Evolutionary conservation across 64 coral and sea anemone genomes (phyloP).

Genomic region (Trachythela sp.): DNA sequence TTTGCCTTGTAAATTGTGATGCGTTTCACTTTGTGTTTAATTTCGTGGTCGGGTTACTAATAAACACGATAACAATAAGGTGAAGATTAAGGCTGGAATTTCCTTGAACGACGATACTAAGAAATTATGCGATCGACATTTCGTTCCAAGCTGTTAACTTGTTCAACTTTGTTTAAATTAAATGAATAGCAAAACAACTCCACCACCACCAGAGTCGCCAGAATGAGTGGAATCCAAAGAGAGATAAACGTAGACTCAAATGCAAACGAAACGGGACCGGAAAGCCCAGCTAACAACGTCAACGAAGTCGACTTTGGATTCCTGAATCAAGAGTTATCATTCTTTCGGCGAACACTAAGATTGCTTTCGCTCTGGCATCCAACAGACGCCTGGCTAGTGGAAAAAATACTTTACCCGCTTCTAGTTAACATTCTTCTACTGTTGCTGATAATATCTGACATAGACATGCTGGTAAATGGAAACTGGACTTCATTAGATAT

Average conservation of each 20-base stretch:
- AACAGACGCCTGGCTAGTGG: slow-evolving; percentile 11
- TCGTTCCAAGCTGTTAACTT: neutral
- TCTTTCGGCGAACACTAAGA: slow-evolving; percentile 49
- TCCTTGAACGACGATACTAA: neutral
- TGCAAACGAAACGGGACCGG: no score
- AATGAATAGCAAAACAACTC: neutral
- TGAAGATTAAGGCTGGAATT: neutral
- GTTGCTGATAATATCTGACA: slow-evolving; percentile 24
- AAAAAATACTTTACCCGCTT: slow-evolving; percentile 48
- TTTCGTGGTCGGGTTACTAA: neutral
- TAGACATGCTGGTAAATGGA: slow-evolving; percentile 21
- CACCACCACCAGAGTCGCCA: neutral
- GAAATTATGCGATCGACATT: neutral
- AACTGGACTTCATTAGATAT: slow-evolving; percentile 53
- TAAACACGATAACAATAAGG: neutral
- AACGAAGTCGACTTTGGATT: slow-evolving; percentile 22
- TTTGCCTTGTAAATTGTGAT: no score
- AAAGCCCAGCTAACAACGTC: no score
- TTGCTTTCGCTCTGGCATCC: slow-evolving; percentile 66
- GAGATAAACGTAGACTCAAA: no score
- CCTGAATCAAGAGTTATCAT: slow-evolving; percentile 21
- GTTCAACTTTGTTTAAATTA: neutral
- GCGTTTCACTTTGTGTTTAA: neutral
- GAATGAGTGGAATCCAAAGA: neutral
- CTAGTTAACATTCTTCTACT: slow-evolving; percentile 49